Conservation (phyloP, 2,113 vertebrate species). For the Saccopteryx leptura region DNA sequence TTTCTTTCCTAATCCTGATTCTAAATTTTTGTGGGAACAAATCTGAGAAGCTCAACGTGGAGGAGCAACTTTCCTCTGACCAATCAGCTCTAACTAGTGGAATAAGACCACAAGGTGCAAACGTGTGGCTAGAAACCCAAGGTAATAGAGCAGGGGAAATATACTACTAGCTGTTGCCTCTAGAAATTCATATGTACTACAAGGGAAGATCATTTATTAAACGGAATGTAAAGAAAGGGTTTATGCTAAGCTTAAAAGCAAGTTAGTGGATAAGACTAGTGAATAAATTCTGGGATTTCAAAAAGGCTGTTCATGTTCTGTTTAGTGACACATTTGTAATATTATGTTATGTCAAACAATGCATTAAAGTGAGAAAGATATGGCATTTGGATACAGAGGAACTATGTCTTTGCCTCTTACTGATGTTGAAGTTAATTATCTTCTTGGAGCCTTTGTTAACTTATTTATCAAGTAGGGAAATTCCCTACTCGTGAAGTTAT, state of each 20-base stretch:
- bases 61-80: not conserved
- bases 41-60: not conserved
- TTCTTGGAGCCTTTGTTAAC: conserved; percentile 42
- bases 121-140: not conserved
- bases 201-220: not conserved
- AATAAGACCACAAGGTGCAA: not conserved
- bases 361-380: not conserved
- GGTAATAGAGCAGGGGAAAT: not conserved
- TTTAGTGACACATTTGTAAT: not conserved
- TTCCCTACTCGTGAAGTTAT: conserved; percentile 64
- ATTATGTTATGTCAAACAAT: not conserved
- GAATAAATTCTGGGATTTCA: not conserved
- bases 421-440: conserved; percentile 60
- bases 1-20: not conserved
- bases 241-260: not conserved
- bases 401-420: not conserved
- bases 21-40: not conserved
- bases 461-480: conserved; percentile 70
- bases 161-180: not conserved
- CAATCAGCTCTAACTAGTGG: not conserved
- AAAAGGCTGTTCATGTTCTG: not conserved
- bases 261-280: not conserved
- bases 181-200: not conserved
- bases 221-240: not conserved
- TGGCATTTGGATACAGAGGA: conserved; percentile 41